phyloP scores from a whole-genome alignment of 2,113 vertebrate species.

The Onychorhynchus coronatus region DNA sequence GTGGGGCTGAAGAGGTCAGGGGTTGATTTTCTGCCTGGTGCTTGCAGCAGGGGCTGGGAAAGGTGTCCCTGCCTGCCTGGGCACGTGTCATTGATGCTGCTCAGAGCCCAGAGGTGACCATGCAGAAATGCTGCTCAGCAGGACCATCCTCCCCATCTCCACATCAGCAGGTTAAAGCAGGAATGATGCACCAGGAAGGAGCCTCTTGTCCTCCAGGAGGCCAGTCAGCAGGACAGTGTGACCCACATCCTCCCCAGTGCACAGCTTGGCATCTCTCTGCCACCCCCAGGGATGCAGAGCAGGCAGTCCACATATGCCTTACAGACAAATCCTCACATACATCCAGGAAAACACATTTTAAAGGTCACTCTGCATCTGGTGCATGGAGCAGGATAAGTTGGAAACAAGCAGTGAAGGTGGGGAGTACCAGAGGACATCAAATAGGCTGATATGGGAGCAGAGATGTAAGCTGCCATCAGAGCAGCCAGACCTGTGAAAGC shows the following conservation, averaged over 20 bases:
- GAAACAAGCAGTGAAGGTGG: neutral
- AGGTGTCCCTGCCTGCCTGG: neutral
- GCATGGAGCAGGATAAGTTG: neutral
- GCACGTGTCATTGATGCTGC: neutral
- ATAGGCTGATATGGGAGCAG: neutral
- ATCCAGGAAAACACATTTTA: neutral
- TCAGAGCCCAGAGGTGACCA: neutral
- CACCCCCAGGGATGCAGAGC: neutral
- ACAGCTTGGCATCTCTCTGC: neutral
- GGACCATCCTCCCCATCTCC: neutral
- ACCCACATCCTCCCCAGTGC: neutral
- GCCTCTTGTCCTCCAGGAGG: neutral
- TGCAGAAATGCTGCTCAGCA: accelerated
- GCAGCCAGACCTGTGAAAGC: neutral
- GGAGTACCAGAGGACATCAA: neutral
- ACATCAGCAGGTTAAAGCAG: neutral
- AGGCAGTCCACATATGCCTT: neutral
- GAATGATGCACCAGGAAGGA: neutral
- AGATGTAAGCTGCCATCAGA: neutral
- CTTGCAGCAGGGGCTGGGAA: neutral
- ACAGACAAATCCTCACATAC: neutral
- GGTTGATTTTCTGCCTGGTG: neutral
- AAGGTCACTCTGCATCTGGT: neutral
- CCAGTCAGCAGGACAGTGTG: accelerated
- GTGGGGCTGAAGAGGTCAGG: neutral